Percentiles rank a stretch among this genome's conserved stretches.
Conservation (phyloP, 2,888 invertebrate species). For the Hartigia nigra region DNA sequence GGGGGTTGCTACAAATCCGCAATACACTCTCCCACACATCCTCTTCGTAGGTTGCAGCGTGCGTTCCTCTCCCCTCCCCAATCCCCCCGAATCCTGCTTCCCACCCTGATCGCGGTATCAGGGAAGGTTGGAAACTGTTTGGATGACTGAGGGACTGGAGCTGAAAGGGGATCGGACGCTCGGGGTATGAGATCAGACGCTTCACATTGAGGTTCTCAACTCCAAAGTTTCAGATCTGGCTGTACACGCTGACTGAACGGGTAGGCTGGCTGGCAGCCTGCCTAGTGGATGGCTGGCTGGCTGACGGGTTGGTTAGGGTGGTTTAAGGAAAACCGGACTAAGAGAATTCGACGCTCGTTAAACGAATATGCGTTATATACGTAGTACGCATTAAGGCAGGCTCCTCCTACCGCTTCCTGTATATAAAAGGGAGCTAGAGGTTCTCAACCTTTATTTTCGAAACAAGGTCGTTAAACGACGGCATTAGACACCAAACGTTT, state of each 20-base stretch:
- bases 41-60: conserved; percentile 23
- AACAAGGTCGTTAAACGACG: not conserved
- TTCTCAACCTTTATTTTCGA: not conserved
- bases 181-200: conserved; percentile 32
- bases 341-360: not conserved
- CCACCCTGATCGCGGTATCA: conserved; percentile 16
- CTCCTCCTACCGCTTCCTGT: not conserved
- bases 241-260: not conserved
- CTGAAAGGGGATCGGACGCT: conserved; percentile 6
- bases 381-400: not conserved
- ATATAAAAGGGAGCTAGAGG: not conserved
- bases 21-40: conserved; percentile 30
- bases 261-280: not conserved
- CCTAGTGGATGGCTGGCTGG: not conserved
- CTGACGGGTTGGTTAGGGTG: not conserved
- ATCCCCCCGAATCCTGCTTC: conserved; percentile 21
- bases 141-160: conserved; percentile 12
- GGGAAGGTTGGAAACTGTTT: not conserved
- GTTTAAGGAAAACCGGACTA: not conserved
- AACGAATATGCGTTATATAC: not conserved
- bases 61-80: too few species aligned
- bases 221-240: not conserved
- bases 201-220: conserved; percentile 41
- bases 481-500: not conserved
- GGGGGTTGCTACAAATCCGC: conserved; percentile 33